phyloP scores from a whole-genome alignment of 92 coral and sea anemone species.

The Isaurus tuberculatus region DNA sequence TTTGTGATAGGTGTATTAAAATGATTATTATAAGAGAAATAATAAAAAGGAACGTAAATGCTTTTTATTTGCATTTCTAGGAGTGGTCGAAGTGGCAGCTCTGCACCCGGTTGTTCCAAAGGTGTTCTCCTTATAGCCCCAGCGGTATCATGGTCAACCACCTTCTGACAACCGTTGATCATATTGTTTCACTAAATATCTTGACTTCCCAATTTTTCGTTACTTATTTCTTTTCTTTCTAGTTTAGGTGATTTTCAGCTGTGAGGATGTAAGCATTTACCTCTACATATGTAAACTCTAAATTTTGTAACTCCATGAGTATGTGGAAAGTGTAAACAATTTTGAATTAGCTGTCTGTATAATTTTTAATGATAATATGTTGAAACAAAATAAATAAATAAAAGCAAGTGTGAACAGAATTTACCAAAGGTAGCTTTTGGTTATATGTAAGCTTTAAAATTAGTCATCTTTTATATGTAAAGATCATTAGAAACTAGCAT shows the following conservation, averaged over 20 bases:
- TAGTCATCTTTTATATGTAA: neutral
- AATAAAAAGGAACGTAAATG: constrained; percentile 55
- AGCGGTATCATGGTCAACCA: constrained; percentile 38
- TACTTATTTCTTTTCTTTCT: neutral
- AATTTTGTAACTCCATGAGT: neutral
- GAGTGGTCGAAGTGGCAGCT: constrained; percentile 56
- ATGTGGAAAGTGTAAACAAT: neutral
- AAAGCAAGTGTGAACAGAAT: neutral
- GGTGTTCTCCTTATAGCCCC: constrained; percentile 56
- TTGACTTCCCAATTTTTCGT: too few relatives aligned
- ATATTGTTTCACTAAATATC: neutral
- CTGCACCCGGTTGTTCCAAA: constrained; percentile 60
- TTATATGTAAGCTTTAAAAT: neutral
- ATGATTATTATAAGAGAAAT: constrained; percentile 32
- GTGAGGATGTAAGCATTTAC: too few relatives aligned
- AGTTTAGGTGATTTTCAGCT: too few relatives aligned
- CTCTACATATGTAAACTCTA: neutral
- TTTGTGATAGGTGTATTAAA: neutral
- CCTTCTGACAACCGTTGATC: constrained; percentile 55
- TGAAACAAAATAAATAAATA: neutral
- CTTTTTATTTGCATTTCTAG: constrained; percentile 39
- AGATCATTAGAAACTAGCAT: neutral
- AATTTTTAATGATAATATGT: neutral
- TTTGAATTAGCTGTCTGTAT: neutral
- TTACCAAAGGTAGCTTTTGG: neutral